phyloP scores from a whole-genome alignment of 2,888 invertebrate species.

The Myopa tessellatipennis region DNA sequence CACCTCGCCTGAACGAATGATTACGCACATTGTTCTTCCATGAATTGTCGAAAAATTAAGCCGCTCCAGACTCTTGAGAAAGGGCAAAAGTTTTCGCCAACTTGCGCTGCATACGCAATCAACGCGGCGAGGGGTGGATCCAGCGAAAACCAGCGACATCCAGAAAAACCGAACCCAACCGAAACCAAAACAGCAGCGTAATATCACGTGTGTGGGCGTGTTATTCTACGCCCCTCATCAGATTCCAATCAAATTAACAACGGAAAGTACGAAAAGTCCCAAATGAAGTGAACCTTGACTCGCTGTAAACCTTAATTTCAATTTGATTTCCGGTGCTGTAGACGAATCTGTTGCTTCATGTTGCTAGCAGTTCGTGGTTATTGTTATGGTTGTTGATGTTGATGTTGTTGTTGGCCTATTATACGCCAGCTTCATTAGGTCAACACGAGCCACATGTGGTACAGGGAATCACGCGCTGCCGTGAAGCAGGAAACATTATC shows the following conservation, averaged over 20 bases:
- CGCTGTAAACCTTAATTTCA: conserved; percentile 63
- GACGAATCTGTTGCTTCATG: conserved; percentile 42
- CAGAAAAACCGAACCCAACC: conserved; percentile 30
- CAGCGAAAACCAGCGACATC: conserved; percentile 12
- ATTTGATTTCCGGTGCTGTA: conserved; percentile 62
- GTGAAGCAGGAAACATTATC: conserved; percentile 57
- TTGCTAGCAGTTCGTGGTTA: conserved; percentile 11
- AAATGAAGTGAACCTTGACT: conserved; percentile 42
- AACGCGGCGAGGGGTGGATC: conserved; percentile 52
- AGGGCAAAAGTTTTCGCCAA: conserved; percentile 28
- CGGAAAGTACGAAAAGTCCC: conserved; percentile 53
- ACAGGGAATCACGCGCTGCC: conserved; percentile 40
- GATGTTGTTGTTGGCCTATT: conserved; percentile 49
- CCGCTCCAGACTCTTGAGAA: background rate
- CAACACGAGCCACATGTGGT: conserved; percentile 52
- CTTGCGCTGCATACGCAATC: conserved; percentile 60
- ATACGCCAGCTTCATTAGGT: conserved; percentile 65
- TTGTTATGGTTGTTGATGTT: conserved; percentile 4
- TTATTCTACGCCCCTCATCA: conserved; percentile 61
- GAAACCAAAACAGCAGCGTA: conserved; percentile 56
- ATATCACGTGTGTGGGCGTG: conserved; percentile 63
- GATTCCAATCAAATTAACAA: conserved; percentile 67
- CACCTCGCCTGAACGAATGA: conserved; percentile 61
- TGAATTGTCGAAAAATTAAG: conserved; percentile 45
- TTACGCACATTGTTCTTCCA: conserved; percentile 65